Base-by-base conservation (phyloP, 2,113 vertebrate species). In the Hippolais icterina region DNA sequence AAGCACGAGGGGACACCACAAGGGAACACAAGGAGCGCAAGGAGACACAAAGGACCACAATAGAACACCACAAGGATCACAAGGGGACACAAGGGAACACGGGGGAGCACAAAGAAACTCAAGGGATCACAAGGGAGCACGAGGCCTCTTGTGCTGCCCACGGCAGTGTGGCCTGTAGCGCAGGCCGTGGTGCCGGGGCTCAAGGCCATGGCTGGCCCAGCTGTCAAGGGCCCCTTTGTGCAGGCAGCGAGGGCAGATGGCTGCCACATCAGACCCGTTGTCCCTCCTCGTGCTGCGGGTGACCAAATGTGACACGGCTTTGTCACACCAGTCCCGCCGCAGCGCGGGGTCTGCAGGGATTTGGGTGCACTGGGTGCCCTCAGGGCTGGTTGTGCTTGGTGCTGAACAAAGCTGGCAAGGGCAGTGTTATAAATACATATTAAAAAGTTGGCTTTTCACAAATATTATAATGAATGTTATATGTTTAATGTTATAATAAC, bases 251-350 rank as follows among this genome's bases (percentile, higher is more conserved):
- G 24, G 80, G 70, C 83, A 49, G 64, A 4, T 5, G 84, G 54
- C 57, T 11, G 50, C 0, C 10, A 21, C 2, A 1, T 0, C 15
- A n/a, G 64, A 37, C 50, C 8, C 0, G 0, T 0, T 10, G 64
- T 47, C 79, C 52, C 66, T 37, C 21, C 0, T 1, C 0, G 8
- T 25, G 70, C 78, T 11, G 17, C 0, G 29, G n/a, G 47, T 21
- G 49, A 63, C 49, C 71, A 11, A 14, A 37, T 2, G 1, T 0
- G 35, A 2, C 0, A 3, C 11, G 52, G 22, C 37, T 35, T 6
- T 28, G 33, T 31, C 52, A 1, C 31, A 1, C 19, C 19, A 0
- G 11, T 5, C 31, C 22, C 2, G 2, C 6, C 3, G 33, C 65
- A 15, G n/a, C 0, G 1, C 0, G 4, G 47, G 60, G 16, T 17